Evolutionary conservation across 2,888 invertebrate species (phyloP), one percentile per base, ranked within the genome.

Genomic region (Synergus gifuensis): DNA sequence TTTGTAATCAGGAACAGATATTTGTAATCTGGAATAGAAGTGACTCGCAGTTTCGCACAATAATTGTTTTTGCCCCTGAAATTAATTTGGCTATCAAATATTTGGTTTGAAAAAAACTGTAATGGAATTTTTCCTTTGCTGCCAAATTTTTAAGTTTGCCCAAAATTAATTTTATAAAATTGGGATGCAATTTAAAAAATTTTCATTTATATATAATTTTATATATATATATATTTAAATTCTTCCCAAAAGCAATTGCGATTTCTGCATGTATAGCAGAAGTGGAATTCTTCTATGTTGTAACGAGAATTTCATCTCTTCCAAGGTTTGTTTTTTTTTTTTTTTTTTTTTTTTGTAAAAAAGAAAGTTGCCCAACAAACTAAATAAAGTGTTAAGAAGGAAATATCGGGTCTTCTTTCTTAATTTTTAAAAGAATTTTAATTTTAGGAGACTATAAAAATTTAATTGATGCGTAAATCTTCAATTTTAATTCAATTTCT

Each of bases 11-110:
- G 54, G 73, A 54, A 73, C 49, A 54, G 11, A 54, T 40, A 73
- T 73, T 73, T 49, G 36, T 73, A 73, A 54, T 40, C 54, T 36
- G 54, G 73, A 54, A 73, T 36, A 54, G 54, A 54, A 36, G 36
- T 73, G 73, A 73, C 73, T 54, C 54, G 73, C 73, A 73, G n/a
- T 73, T 69, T 69, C 69, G 69, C 69, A 69, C 49, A 69, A 73
- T 36, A 73, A 49, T 73, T 73, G 28, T 73, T 73, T 73, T 73
- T n/a, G 4, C 36, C n/a, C 54, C 7, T 54, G 5, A 73, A 73
- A 54, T 54, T 54, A 40, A 73, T 54, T 54, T 49, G 36, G 16
- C 9, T 12, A 54, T 73, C 16, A 22, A 46, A 69, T 69, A 22
- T n/a, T 67, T 46, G 5, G 42, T 67, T 67, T 18, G 1, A 67